phyloP scores from a whole-genome alignment of 2,113 vertebrate species.

The Gnathonemus longibarbis region DNA sequence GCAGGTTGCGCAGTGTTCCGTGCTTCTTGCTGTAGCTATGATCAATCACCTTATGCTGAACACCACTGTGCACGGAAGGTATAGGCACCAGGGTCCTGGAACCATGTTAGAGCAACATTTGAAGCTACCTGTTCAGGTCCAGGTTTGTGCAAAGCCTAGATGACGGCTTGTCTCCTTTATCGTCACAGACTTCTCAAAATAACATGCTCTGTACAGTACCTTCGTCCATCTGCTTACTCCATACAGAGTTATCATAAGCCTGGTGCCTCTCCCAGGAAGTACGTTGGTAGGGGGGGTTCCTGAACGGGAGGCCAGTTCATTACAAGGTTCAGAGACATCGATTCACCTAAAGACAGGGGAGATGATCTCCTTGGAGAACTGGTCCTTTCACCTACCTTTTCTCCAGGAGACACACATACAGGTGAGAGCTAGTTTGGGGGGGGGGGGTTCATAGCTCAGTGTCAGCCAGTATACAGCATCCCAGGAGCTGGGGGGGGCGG shows the following conservation, averaged over 20 bases:
- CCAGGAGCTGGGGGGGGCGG: background rate
- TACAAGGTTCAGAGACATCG: background rate
- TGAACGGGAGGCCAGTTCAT: background rate
- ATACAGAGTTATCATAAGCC: background rate
- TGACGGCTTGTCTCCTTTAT: background rate
- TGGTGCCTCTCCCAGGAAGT: background rate
- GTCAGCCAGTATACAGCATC: background rate
- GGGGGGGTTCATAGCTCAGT: background rate
- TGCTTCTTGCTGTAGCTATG: conserved; percentile 21
- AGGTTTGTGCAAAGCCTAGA: background rate
- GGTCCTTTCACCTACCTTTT: background rate
- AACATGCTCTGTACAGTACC: background rate
- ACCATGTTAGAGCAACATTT: background rate
- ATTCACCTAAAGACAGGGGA: background rate
- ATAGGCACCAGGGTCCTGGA: conserved; percentile 7
- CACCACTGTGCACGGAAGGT: conserved; percentile 17
- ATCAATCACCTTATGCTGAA: background rate
- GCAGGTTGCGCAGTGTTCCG: conserved; percentile 21
- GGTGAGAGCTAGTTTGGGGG: background rate
- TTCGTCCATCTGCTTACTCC: background rate
- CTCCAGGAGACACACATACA: background rate
- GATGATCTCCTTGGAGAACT: background rate
- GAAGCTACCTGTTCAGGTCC: background rate
- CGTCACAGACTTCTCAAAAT: background rate
- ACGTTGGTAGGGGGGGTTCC: background rate